Base-by-base conservation (phyloP, 2,113 vertebrate genomes). In the Syrrhaptes paradoxus region DNA sequence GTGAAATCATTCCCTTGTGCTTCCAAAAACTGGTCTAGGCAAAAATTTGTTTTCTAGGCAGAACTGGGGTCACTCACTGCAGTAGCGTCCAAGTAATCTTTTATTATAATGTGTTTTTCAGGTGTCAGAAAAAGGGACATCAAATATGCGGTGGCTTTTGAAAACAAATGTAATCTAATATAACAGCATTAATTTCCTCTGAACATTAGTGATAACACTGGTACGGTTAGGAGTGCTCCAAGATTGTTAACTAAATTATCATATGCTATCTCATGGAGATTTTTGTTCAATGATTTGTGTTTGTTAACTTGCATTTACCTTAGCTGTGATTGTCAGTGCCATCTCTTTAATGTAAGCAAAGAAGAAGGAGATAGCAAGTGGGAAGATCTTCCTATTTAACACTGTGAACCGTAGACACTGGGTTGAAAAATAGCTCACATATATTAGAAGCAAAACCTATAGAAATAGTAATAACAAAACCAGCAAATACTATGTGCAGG, bases 291-390 rank as follows among this genome's bases (percentile, higher is more conserved):
- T 65, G 51, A 75, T 91, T 93, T 95, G 18, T 87, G 62, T 85
- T 93, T 85, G 49, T 84, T n/a, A 87, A 76, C 84, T 84, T 96
- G 10, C 17, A 34, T 81, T 96, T 97, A 66, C n/a, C 45, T 94
- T 85, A 61, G 36, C 34, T 97, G 34, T 90, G 36, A 34, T 65
- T 86, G 51, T 93, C 32, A 78, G 65, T 55, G 77, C 15, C 48
- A 55, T 72, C 32, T 81, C 49, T 87, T 94, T 81, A 94, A 65
- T 49, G 61, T 34, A 63, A 95, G 31, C 16, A 74, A 95, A 74
- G 61, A 92, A 31, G 34, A 82, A 46, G 26, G 31, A 96, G 34
- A 73, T 18, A 94, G 29, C 11, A 90, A 48, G 18, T n/a, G 59
- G 92, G 79, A 93, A 91, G 10, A 63, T 22, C 13, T 75, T 76